Conservation (phyloP, 2,888 invertebrate genomes). For the Mimachlamys varia region DNA sequence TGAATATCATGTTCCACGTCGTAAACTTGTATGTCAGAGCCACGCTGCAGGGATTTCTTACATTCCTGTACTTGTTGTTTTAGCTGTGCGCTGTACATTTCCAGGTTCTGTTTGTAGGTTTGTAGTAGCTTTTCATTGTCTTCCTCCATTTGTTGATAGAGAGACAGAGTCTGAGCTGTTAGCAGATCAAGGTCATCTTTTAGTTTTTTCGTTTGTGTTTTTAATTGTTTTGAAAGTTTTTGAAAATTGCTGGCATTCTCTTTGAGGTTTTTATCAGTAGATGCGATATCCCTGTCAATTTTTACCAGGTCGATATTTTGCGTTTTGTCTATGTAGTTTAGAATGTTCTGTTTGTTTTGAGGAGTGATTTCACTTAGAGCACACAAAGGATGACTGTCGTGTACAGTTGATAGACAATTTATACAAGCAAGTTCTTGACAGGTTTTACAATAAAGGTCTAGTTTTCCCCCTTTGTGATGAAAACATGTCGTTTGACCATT, state of each 20-base stretch:
- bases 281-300: neutral
- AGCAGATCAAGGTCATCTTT: neutral
- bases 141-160: neutral
- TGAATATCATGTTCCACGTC: neutral
- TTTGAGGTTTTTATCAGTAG: neutral
- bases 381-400: neutral
- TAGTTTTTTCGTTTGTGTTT: neutral
- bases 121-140: neutral
- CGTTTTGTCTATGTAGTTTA: neutral
- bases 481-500: too few species aligned
- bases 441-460: neutral
- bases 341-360: neutral
- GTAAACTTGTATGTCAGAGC: neutral
- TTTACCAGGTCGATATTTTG: neutral
- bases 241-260: neutral
- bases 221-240: neutral
- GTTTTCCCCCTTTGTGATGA: neutral
- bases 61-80: slow-evolving; percentile 1
- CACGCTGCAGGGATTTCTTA: neutral
- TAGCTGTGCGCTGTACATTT: neutral
- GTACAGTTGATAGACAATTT: neutral
- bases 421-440: neutral
- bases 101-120: neutral
- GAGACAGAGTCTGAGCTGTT: neutral
- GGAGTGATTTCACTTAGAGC: neutral